Percentiles rank a stretch among this genome's conserved stretches.
Evolutionary conservation across 2,888 invertebrate genomes (phyloP).

Genomic region (Caenorhabditis imperialis): DNA sequence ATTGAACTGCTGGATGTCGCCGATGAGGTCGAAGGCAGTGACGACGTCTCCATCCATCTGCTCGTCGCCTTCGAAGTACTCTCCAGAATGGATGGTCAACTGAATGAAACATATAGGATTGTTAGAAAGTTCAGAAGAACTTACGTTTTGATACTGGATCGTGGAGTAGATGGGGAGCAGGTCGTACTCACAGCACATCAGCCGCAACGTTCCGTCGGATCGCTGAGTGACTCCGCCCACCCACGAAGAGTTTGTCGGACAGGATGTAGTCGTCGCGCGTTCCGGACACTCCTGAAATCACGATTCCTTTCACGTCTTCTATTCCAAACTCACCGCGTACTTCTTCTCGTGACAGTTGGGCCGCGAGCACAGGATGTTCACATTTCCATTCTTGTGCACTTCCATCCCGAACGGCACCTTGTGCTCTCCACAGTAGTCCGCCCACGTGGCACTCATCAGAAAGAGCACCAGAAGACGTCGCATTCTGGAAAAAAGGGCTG

Average conservation of each 20-base stretch:
- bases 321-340: slow-evolving; percentile 52
- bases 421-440: slow-evolving; percentile 63
- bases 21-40: slow-evolving; percentile 57
- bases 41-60: slow-evolving; percentile 55
- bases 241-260: slow-evolving; percentile 59
- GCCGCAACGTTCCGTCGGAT: slow-evolving; percentile 65
- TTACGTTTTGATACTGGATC: slow-evolving; percentile 66
- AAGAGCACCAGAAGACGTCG: neutral
- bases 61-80: slow-evolving; percentile 65
- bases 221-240: slow-evolving; percentile 67
- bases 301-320: neutral
- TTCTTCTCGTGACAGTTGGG: slow-evolving; percentile 66
- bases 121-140: slow-evolving; percentile 8
- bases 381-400: slow-evolving; percentile 56
- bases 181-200: slow-evolving; percentile 76
- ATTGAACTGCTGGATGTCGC: slow-evolving; percentile 46
- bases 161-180: slow-evolving; percentile 65
- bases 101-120: slow-evolving; percentile 19
- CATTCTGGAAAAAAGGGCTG: slow-evolving; percentile 2
- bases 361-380: slow-evolving; percentile 58
- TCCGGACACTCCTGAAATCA: slow-evolving; percentile 60
- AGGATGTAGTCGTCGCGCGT: slow-evolving; percentile 41
- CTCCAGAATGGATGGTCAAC: slow-evolving; percentile 55
- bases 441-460: neutral
- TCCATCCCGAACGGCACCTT: slow-evolving; percentile 64